A percentile compares a stretch with the other conserved stretches of the same genome.
Evolutionary conservation across 2,888 invertebrate species (phyloP).

Genomic region (Amblyjoppa proteus): DNA sequence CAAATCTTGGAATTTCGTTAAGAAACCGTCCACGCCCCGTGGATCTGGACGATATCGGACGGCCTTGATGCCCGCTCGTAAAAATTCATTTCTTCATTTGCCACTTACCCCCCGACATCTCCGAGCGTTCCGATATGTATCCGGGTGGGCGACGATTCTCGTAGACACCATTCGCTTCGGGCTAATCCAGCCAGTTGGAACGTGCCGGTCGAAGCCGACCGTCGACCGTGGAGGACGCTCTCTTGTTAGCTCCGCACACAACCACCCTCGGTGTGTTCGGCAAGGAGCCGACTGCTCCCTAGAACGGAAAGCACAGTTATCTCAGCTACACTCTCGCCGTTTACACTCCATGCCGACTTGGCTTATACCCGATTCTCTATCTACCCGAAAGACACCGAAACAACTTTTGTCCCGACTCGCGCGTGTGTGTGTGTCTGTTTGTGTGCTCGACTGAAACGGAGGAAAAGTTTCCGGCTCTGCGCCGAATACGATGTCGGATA

Average conservation of each 20-base stretch:
- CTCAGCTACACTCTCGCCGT: constrained; percentile 47
- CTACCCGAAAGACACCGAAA: constrained; percentile 16
- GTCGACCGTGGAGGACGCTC: neutral
- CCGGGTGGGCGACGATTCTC: neutral
- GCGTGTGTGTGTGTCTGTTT: neutral
- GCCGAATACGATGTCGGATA: constrained; percentile 50
- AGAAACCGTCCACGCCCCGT: constrained; percentile 28
- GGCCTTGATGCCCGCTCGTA: neutral
- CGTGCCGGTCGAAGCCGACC: neutral
- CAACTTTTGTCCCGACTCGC: constrained; percentile 17
- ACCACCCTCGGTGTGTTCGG: neutral
- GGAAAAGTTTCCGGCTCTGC: constrained; percentile 50
- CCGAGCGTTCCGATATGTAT: constrained; percentile 29
- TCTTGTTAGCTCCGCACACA: neutral
- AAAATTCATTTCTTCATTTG: constrained; percentile 6
- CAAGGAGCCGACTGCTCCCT: neutral
- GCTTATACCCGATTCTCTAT: constrained; percentile 10
- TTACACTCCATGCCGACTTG: constrained; percentile 31
- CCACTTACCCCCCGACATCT: neutral
- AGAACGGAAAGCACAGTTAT: constrained; percentile 33
- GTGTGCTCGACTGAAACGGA: constrained; percentile 40
- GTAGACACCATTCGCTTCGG: neutral
- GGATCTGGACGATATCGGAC: neutral
- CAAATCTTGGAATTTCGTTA: constrained; percentile 64
- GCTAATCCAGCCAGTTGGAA: neutral